Base-by-base conservation (phyloP, 2,113 vertebrate genomes). In the Sarotherodon lohbergeri region DNA sequence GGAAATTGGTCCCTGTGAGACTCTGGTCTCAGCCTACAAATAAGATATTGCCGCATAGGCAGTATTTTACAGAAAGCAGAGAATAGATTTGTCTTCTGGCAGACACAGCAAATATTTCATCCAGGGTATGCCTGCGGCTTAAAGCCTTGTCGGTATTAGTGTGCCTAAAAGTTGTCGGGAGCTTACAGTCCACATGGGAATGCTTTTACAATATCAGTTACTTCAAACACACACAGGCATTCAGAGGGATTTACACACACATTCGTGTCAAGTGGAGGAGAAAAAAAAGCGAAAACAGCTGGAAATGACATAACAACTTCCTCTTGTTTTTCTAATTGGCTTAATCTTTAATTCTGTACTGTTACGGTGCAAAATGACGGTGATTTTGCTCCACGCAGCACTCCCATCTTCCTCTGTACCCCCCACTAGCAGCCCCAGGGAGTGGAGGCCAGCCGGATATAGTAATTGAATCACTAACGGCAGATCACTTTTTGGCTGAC, bases 1-100 rank as follows among this genome's bases (percentile, higher is more conserved):
- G 89, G 92, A 91, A 81, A 96, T 96, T 96, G 95, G 95, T 95
- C 95, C 95, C 95, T 91, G 88, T 86, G 95, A 95, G 95, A 95
- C 94, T 90, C 83, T 12, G 81, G 91, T 84, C 90, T 94, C 91
- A 87, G 91, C 90, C 94, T 93, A 82, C 93, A 95, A 94, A 95
- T 95, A 95, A 95, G 94, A 95, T 96, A 95, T 93, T 93, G 95
- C 95, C 88, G 84, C 93, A 95, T 95, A 92, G 95, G 92, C 95
- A 95, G 90, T 95, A 94, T 96, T 95, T 96, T 93, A 93, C 91
- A 84, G 91, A 94, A 94, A 94, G 93, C 87, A 86, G 80, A 89
- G 92, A 94, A 95, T 95, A 95, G 94, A 95, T 96, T 95, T 95
- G 94, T 96, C 92, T 96, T 92, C 92, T 93, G 92, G 93, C 95